Base-by-base conservation (phyloP, 1,140 invertebrate species). In the Alviniconcha marisindica region DNA sequence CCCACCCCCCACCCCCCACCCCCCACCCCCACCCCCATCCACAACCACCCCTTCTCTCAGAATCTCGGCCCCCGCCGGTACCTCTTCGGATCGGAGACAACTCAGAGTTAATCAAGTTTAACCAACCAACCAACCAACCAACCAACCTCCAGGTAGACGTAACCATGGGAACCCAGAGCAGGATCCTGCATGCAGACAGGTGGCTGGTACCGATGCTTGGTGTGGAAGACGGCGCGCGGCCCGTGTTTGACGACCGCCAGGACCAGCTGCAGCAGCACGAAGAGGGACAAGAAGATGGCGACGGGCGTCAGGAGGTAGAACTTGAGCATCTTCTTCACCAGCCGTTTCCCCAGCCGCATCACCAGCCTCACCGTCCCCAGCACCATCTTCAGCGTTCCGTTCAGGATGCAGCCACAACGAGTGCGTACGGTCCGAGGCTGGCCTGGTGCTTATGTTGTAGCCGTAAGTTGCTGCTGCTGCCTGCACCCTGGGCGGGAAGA, bases 81-180 rank as follows among this genome's bases (percentile, higher is more conserved):
- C n/a, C n/a, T n/a, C n/a, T n/a, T n/a, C n/a, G n/a, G n/a, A n/a
- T 12, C 51, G 51, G 12, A 24, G 12, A 14, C 24, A 54, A 54
- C 28, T 5, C 2, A 33, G 48, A 79, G 28, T 56, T 60, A 21
- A 56, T 78, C 10, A n/a, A 10, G 48, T 48, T 44, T 7, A 18
- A 15, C n/a, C n/a, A n/a, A n/a, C n/a, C n/a, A n/a, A n/a, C n/a
- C n/a, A n/a, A n/a, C n/a, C n/a, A n/a, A n/a, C n/a, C 54, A 78
- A 78, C 51, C 10, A 12, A 89, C 89, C 89, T 90, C 87, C n/a
- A 90, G 69, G 60, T 90, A 86, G 51, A 89, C 74, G 78, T 87
- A 90, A 5, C 86, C 85, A 56, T 90, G 88, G 10, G 85, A 83
- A 66, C 89, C 88, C 18, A 88, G 63, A n/a, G 51, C 84, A 4